These are phyloP conservation scores for Sylvia atricapilla DNA, from an alignment of 2,113 vertebrate genomes.

Conservation along the genomic window DNA sequence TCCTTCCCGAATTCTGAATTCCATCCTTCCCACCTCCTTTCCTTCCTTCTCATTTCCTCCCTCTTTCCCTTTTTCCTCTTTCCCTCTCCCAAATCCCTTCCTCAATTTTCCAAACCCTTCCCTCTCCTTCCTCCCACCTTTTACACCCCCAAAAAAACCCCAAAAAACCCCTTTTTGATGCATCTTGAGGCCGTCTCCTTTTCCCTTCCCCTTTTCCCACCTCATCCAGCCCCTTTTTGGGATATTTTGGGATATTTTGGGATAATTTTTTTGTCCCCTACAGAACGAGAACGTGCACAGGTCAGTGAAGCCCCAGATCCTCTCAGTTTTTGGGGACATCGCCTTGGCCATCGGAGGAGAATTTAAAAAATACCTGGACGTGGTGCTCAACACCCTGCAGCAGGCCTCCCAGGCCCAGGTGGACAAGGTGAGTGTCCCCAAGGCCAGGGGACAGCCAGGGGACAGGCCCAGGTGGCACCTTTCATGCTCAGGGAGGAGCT, in stretches of 20 bases:
- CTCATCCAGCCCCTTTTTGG: background rate
- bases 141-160: too few species aligned
- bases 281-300: constrained; percentile 98
- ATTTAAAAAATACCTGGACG: constrained; percentile 97
- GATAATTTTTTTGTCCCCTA: background rate
- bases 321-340: constrained; percentile 95
- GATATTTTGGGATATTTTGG: too few species aligned
- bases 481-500: too few species aligned
- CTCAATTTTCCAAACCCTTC: too few species aligned
- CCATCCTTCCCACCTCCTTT: background rate
- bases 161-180: accelerated
- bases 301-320: constrained; percentile 98
- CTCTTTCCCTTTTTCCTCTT: background rate
- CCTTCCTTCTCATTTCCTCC: too few species aligned
- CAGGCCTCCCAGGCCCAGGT: constrained; percentile 97
- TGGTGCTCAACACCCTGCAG: constrained; percentile 94
- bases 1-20: background rate
- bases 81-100: background rate
- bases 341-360: constrained; percentile 96
- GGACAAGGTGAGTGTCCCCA: constrained; percentile 83
- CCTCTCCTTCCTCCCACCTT: too few species aligned
- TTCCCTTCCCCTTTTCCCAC: accelerated
- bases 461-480: too few species aligned
- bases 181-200: accelerated
- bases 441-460: background rate